Evolutionary conservation across 2,888 invertebrate genomes (phyloP).

Genomic region (Mythimna lalbum): DNA sequence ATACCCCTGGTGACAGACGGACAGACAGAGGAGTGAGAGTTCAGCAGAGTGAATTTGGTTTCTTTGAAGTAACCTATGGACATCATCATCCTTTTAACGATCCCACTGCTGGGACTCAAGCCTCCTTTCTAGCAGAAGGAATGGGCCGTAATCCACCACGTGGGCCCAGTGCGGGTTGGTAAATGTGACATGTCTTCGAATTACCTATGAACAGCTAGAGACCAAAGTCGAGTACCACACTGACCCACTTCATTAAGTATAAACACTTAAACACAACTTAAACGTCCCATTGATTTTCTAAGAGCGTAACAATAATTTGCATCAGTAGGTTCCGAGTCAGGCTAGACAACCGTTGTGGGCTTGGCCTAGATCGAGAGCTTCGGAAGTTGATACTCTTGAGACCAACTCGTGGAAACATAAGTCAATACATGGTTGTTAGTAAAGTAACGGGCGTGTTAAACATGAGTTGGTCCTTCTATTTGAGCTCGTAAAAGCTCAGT

Average conservation of each 20-base stretch:
- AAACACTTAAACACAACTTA: conserved; percentile 25
- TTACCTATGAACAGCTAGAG: neutral
- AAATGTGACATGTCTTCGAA: too few species aligned
- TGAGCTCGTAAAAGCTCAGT: neutral
- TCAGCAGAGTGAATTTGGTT: too few species aligned
- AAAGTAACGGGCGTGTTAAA: conserved; percentile 10
- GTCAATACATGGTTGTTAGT: conserved; percentile 20
- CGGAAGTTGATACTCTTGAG: conserved; percentile 44
- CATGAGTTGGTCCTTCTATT: neutral
- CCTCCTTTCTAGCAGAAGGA: too few species aligned
- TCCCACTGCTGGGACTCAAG: too few species aligned
- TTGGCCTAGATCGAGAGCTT: conserved; percentile 46
- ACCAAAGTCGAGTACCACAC: conserved; percentile 10
- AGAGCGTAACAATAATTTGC: conserved; percentile 51
- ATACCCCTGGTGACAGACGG: too few species aligned
- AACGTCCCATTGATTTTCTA: conserved; percentile 52
- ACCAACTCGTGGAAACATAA: conserved; percentile 15
- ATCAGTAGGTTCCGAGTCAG: conserved; percentile 40
- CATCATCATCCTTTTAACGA: neutral
- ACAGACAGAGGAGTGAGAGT: too few species aligned
- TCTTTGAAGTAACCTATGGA: neutral
- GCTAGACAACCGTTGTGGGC: conserved; percentile 52
- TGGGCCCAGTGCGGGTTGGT: too few species aligned
- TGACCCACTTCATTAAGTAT: conserved; percentile 18
- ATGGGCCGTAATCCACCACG: too few species aligned